phyloP scores from a whole-genome alignment of 2,113 vertebrate species.

The Silurus asotus region DNA sequence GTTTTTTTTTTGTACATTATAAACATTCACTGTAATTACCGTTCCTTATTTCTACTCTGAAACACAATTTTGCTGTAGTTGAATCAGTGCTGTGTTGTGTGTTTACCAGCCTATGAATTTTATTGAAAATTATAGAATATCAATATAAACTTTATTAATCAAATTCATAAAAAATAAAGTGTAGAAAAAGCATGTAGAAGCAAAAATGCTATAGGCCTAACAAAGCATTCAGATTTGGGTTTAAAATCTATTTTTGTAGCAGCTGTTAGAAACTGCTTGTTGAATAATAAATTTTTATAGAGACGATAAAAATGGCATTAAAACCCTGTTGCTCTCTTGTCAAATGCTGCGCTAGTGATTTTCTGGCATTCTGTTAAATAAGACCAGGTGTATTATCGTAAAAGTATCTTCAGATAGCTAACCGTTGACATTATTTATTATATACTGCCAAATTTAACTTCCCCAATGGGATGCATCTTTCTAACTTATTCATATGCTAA shows the following conservation, averaged over 20 bases:
- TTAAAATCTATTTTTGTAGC: not conserved
- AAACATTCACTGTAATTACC: not conserved
- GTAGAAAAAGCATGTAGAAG: not conserved
- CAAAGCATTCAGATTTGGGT: not conserved
- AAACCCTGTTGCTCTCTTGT: conserved; percentile 4
- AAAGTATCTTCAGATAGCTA: conserved; percentile 11
- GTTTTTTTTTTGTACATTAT: not conserved
- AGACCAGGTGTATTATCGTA: not conserved
- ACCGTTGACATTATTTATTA: not conserved
- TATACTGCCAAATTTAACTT: not conserved
- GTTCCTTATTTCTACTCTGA: not conserved
- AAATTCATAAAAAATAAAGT: too few species aligned
- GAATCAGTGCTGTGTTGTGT: not conserved
- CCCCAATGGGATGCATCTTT: not conserved
- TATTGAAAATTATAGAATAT: not conserved
- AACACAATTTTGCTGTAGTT: not conserved
- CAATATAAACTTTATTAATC: not conserved
- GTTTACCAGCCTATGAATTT: not conserved
- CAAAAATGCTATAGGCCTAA: not conserved
- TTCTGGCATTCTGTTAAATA: not conserved
- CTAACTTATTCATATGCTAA: conserved; percentile 1
- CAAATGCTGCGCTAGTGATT: not conserved
- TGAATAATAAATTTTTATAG: conserved; percentile 14
- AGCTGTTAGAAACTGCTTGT: not conserved
- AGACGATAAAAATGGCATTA: not conserved